A percentile compares a stretch with the other conserved stretches of the same genome.
These are phyloP conservation scores for Synanthedon andrenaeformis DNA, from an alignment of 2,888 invertebrate genomes.

Conservation along the genomic window DNA sequence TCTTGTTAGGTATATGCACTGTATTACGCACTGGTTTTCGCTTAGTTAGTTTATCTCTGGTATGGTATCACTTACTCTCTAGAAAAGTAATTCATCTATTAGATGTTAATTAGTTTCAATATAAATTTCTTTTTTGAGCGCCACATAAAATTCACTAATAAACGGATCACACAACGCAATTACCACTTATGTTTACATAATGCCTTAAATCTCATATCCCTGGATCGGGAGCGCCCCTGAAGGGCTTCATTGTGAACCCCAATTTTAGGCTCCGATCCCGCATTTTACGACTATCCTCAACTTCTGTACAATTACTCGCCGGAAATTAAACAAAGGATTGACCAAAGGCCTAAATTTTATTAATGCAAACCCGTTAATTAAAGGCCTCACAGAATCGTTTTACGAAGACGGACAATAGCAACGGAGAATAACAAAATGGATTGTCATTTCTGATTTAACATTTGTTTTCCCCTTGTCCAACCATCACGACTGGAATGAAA, in stretches of 20 bases:
- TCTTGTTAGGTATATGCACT: no score
- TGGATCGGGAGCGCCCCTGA: background rate
- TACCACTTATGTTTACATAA: background rate
- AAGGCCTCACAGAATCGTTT: background rate
- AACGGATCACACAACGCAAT: background rate
- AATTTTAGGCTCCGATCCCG: background rate
- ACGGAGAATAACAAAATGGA: background rate
- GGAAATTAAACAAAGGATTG: conserved; percentile 2
- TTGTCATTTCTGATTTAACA: background rate
- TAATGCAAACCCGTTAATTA: background rate
- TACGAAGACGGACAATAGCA: background rate
- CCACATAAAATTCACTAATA: background rate
- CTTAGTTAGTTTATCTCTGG: no score
- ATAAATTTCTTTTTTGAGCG: no score
- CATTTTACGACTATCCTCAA: conserved; percentile 1
- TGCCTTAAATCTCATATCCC: background rate
- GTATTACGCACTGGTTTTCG: no score
- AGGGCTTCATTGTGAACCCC: background rate
- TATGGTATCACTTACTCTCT: no score
- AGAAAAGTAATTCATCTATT: no score
- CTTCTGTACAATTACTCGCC: conserved; percentile 1
- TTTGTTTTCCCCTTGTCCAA: background rate
- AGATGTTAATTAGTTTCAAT: no score
- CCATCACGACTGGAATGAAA: background rate
- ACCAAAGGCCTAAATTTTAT: background rate